These are phyloP conservation scores for Aphrocallistes beatrix DNA, from an alignment of 37 sponge, comb jelly and placozoan species.

Conservation along the genomic window DNA sequence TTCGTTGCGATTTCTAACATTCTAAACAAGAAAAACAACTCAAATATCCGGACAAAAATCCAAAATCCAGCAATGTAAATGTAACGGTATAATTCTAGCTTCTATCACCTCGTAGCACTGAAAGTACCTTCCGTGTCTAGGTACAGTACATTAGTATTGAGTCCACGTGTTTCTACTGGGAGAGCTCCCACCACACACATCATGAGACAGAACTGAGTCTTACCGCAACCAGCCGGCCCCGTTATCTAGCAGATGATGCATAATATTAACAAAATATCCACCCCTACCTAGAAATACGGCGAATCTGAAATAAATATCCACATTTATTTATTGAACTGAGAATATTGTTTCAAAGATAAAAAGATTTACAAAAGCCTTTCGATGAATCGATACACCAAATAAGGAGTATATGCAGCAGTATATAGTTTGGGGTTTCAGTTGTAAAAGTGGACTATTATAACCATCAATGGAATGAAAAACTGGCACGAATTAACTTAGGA, in stretches of 20 bases:
- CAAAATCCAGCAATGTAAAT: background rate
- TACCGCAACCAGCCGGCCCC: constrained; percentile 72
- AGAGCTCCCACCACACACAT: constrained; percentile 31
- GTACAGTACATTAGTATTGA: constrained; percentile 34
- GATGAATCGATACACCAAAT: too few species aligned
- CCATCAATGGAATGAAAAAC: background rate
- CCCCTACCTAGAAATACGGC: too few species aligned
- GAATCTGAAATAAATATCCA: too few species aligned
- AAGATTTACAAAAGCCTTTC: too few species aligned
- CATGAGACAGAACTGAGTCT: constrained; percentile 64
- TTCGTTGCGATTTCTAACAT: constrained; percentile 43
- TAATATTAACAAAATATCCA: too few species aligned
- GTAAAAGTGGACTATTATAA: background rate
- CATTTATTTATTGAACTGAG: too few species aligned
- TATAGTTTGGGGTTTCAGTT: too few species aligned
- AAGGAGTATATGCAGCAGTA: too few species aligned
- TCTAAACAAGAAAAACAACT: constrained; percentile 1
- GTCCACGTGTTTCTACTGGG: constrained; percentile 20
- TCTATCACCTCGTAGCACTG: constrained; percentile 40
- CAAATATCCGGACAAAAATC: background rate
- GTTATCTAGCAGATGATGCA: constrained; percentile 29
- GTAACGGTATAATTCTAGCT: background rate
- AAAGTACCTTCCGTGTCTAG: constrained; percentile 69
- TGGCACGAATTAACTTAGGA: too few species aligned
- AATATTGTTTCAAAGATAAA: too few species aligned